These are phyloP conservation scores for Noctuana brunneofusca DNA, from an alignment of 2,888 invertebrate species.

Conservation along the genomic window DNA sequence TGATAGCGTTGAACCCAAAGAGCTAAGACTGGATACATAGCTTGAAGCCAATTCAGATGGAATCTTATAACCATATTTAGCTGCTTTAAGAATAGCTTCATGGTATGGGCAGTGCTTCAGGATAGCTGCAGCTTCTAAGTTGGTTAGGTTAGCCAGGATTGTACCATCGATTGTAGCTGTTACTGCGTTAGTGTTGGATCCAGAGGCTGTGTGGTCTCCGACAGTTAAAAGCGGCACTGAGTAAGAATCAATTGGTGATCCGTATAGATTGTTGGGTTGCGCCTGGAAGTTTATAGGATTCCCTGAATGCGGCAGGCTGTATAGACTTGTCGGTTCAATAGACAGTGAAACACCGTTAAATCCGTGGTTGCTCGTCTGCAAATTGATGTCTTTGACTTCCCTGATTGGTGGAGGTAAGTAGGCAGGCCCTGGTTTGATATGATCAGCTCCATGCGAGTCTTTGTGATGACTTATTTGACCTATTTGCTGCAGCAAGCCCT, in stretches of 20 bases:
- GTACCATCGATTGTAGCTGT: conserved; percentile 71
- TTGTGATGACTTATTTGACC: conserved; percentile 85
- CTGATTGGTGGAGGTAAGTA: conserved; percentile 87
- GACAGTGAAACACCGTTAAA: conserved; percentile 64
- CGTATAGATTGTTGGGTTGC: conserved; percentile 62
- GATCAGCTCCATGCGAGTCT: conserved; percentile 82
- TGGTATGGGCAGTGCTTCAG: conserved; percentile 79
- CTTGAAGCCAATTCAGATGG: conserved; percentile 77
- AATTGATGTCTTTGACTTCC: conserved; percentile 76
- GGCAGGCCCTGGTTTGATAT: conserved; percentile 73
- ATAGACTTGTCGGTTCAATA: conserved; percentile 77
- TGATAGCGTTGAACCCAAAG: conserved; percentile 76
- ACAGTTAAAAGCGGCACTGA: conserved; percentile 76
- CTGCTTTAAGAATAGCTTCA: conserved; percentile 76
- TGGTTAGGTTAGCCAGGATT: conserved; percentile 65
- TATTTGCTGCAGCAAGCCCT: conserved; percentile 86
- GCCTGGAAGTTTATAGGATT: conserved; percentile 76
- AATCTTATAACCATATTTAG: conserved; percentile 66
- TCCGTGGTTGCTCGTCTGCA: conserved; percentile 55
- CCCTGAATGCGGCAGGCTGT: conserved; percentile 76
- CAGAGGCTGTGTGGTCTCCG: conserved; percentile 77
- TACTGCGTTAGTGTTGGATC: conserved; percentile 63
- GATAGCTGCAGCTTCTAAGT: conserved; percentile 73
- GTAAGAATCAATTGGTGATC: conserved; percentile 79
- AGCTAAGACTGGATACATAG: conserved; percentile 79